A percentile compares a stretch with the other conserved stretches of the same genome.
Evolutionary conservation across 2,797 vertebrate species (phyloP).

Genomic region (Passerculus sandwichensis): DNA sequence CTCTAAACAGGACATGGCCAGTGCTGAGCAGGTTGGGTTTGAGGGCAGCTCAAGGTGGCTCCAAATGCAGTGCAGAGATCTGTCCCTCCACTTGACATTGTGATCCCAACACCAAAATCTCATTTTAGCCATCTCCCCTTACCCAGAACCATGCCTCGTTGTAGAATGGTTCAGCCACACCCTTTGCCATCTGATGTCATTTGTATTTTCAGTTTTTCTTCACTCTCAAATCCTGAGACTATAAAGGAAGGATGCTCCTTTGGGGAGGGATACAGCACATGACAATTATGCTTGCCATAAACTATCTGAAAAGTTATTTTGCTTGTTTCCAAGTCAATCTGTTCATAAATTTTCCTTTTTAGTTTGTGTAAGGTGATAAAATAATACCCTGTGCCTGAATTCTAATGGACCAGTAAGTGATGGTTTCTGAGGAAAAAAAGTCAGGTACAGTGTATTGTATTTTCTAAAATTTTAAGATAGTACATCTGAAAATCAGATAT

Average conservation of each 20-base stretch:
- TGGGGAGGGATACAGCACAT: not conserved
- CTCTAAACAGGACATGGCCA: not conserved
- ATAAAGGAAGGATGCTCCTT: not conserved
- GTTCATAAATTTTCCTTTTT: not conserved
- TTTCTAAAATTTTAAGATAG: not conserved
- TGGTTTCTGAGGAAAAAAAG: not conserved
- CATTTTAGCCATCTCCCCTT: not conserved
- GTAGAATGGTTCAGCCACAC: not conserved
- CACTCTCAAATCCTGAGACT: not conserved
- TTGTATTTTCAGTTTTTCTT: not conserved
- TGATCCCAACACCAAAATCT: not conserved
- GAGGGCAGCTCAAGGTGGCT: not conserved
- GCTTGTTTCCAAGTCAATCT: not conserved
- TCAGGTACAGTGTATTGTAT: not conserved
- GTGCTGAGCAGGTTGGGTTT: not conserved
- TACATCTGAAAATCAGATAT: not conserved
- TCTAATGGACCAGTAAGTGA: not conserved
- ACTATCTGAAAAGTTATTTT: not conserved
- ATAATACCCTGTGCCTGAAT: not conserved
- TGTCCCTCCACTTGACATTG: fast-evolving
- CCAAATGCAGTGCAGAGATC: not conserved
- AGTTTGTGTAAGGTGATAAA: not conserved
- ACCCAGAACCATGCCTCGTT: not conserved
- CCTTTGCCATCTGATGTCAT: not conserved
- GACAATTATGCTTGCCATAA: not conserved